Conservation (phyloP, 1,140 invertebrate species). For the Mya arenaria region DNA sequence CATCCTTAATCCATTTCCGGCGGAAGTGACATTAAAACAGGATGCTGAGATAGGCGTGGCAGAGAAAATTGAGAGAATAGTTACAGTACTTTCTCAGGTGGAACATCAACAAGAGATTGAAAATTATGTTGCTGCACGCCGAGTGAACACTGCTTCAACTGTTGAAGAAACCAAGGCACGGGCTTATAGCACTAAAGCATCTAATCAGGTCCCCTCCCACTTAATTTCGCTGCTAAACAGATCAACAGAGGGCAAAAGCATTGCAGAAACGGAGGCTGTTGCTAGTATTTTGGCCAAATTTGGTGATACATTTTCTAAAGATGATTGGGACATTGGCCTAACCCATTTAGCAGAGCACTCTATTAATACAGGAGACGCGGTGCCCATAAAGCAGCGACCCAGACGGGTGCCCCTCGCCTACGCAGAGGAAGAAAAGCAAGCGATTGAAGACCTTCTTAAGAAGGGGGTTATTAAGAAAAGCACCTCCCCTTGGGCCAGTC, state of each 20-base stretch:
- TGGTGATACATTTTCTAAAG: background rate
- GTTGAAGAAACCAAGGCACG: too few relatives aligned
- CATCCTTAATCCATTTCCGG: constrained; percentile 17
- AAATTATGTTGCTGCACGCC: too few relatives aligned
- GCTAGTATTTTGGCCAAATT: background rate
- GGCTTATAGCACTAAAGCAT: too few relatives aligned
- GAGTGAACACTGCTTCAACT: too few relatives aligned
- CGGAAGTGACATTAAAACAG: too few relatives aligned
- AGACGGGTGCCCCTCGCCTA: background rate
- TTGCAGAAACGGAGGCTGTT: background rate
- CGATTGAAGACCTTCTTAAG: background rate
- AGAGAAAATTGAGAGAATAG: too few relatives aligned
- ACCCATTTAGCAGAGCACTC: constrained; percentile 1
- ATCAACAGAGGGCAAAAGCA: background rate
- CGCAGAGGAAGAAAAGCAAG: background rate
- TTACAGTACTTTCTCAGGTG: too few relatives aligned
- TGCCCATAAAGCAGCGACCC: background rate
- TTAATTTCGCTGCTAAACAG: background rate
- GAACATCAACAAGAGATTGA: too few relatives aligned
- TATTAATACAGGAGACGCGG: constrained; percentile 9
- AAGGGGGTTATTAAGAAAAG: background rate
- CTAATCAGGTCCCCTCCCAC: too few relatives aligned
- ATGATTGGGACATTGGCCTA: background rate
- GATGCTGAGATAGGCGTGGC: too few relatives aligned
- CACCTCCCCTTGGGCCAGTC: constrained; percentile 2